phyloP scores from a whole-genome alignment of 2,113 vertebrate genomes.

The Spea multiplicata region DNA sequence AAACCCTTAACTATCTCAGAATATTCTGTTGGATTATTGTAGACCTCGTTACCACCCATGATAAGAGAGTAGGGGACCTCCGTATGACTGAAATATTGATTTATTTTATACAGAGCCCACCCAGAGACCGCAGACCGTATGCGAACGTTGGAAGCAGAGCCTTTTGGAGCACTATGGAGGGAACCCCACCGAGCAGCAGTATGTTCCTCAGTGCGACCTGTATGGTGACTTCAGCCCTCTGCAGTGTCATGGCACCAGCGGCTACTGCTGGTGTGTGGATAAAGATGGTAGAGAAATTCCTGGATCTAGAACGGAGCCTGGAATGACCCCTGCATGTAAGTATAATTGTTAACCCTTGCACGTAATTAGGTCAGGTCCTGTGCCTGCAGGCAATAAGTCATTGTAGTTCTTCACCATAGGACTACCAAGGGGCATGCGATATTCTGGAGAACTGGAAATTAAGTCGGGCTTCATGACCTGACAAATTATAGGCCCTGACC shows the following conservation, averaged over 20 bases:
- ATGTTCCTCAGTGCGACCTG: conserved; percentile 82
- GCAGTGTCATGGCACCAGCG: conserved; percentile 90
- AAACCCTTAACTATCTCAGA: too few species aligned
- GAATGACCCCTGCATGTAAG: conserved; percentile 83
- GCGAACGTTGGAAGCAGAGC: conserved; percentile 86
- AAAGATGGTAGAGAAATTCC: conserved; percentile 80
- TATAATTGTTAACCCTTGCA: not conserved
- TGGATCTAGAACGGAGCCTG: conserved; percentile 80
- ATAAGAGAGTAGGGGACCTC: too few species aligned
- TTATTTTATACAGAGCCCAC: conserved; percentile 58
- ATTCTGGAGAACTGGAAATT: too few species aligned
- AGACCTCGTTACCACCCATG: too few species aligned
- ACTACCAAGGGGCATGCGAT: too few species aligned
- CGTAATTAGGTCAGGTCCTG: too few species aligned
- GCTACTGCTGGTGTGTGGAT: conserved; percentile 96
- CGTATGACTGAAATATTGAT: too few species aligned
- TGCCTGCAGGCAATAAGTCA: too few species aligned
- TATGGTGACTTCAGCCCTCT: conserved; percentile 78
- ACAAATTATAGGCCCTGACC: too few species aligned
- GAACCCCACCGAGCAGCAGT: conserved; percentile 74
- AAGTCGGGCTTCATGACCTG: too few species aligned
- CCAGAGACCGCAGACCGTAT: conserved; percentile 73
- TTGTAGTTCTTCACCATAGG: too few species aligned
- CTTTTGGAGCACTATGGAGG: conserved; percentile 83
- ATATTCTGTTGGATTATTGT: too few species aligned